Base-by-base conservation (phyloP, 2,113 vertebrate species). In the Campylomormyrus numenius region DNA sequence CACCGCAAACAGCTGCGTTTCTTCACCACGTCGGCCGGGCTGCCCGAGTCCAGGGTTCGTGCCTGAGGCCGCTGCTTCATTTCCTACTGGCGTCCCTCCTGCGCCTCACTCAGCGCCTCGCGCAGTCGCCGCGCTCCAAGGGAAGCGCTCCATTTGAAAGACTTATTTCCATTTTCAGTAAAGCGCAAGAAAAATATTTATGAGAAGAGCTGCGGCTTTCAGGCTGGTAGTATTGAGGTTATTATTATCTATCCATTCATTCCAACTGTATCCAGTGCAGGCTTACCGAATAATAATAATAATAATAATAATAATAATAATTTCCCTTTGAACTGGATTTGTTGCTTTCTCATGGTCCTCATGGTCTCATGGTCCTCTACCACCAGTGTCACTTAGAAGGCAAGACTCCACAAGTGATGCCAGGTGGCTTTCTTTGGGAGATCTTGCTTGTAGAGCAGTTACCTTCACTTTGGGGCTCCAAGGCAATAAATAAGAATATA, bases 371-470 rank as follows among this genome's bases (percentile, higher is more conserved):
- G n/a, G n/a, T n/a, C n/a, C 6, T 80, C 31, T 80, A 80, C 74
- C 19, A 94, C 91, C 92, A 94, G 92, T 89, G 94, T 91, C 58
- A 85, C 91, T 94, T 92, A 94, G 90, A 93, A 92, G 90, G 91
- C 62, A n/a, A 91, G 88, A 93, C 90, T 91, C 85, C 52, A 89
- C 21, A 88, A 91, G 91, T 88, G 52, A 91, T 90, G 52, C 31
- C 84, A 86, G 15, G 88, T 91, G 85, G 88, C 91, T 85, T 90
- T 48, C 87, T 88, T 42, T 49, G 80, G 90, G 19, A 88, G 53
- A 90, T 48, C 66, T 74, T 93, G 90, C 92, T 52, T 89, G 11
- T 50, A 90, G 35, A 39, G 91, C 92, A 94, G 92, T 95, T 92
- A 94, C 84, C 49, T 90, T 53, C 89, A 93, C 93, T 95, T 94